Evolutionary conservation across 1,140 invertebrate species (phyloP).

Genomic region (Drosophila ogumai): DNA sequence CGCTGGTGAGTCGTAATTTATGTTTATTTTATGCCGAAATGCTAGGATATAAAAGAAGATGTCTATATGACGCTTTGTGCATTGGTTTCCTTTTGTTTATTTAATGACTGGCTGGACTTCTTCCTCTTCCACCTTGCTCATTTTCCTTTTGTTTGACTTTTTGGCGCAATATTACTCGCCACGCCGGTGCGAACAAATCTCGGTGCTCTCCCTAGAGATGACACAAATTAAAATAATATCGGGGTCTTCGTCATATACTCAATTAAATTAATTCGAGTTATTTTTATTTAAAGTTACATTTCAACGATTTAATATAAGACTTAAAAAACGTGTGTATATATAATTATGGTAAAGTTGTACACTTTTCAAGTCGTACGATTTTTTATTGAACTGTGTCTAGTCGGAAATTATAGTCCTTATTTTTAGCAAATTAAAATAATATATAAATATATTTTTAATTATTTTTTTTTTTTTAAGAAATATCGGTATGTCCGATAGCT

Average conservation of each 20-base stretch:
- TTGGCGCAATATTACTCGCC: slow-evolving; percentile 63
- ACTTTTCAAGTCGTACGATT: not conserved
- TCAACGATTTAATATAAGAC: not conserved
- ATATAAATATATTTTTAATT: not conserved
- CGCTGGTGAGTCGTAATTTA: slow-evolving; percentile 34
- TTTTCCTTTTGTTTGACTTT: slow-evolving; percentile 63
- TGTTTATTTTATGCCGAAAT: slow-evolving; percentile 10
- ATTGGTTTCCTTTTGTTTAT: not conserved
- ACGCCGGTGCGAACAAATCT: slow-evolving; percentile 25
- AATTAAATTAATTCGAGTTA: too few species aligned
- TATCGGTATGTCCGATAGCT: not conserved
- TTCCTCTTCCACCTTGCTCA: slow-evolving; percentile 5
- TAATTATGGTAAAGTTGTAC: not conserved
- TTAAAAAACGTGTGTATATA: not conserved
- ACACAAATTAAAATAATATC: not conserved
- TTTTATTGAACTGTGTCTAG: not conserved
- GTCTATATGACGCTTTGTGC: not conserved
- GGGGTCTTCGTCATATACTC: not conserved
- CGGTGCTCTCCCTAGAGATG: not conserved
- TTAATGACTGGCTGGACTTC: slow-evolving; percentile 7
- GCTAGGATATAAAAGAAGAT: not conserved
- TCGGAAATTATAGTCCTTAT: not conserved
- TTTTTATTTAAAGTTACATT: not conserved
- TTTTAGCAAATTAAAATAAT: not conserved
- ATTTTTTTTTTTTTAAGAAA: not conserved